These are phyloP conservation scores for Nymphalis polychloros DNA, from an alignment of 2,888 invertebrate species.

Conservation along the genomic window DNA sequence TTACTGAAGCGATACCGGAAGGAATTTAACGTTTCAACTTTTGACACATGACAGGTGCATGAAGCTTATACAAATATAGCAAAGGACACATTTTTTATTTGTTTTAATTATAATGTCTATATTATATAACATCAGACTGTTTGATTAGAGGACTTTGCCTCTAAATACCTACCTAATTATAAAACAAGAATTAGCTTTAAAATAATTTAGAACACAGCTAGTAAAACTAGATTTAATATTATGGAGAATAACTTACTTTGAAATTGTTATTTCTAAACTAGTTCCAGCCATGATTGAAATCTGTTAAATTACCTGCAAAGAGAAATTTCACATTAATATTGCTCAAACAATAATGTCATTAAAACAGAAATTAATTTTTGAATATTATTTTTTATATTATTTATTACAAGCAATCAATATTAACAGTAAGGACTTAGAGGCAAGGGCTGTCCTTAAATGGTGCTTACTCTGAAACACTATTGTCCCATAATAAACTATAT, in stretches of 20 bases:
- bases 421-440: slow-evolving; percentile 3
- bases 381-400: too few relatives aligned
- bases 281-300: background rate
- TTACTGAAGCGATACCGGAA: slow-evolving; percentile 13
- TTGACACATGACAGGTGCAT: slow-evolving; percentile 18
- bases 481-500: background rate
- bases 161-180: too few relatives aligned
- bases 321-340: background rate
- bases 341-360: too few relatives aligned
- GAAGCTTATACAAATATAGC: background rate
- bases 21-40: slow-evolving; percentile 15
- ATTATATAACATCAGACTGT: too few relatives aligned
- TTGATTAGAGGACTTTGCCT: too few relatives aligned
- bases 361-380: too few relatives aligned
- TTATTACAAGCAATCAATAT: background rate
- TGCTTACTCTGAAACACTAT: background rate
- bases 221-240: background rate
- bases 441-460: background rate
- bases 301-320: background rate
- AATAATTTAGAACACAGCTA: background rate
- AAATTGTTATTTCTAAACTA: background rate
- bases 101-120: background rate
- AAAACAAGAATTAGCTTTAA: background rate
- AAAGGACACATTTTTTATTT: background rate
- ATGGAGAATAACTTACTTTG: background rate